Evolutionary conservation across 1,140 invertebrate species (phyloP), one percentile per base, ranked within the genome.

Genomic region (Drosophila trapezifrons): DNA sequence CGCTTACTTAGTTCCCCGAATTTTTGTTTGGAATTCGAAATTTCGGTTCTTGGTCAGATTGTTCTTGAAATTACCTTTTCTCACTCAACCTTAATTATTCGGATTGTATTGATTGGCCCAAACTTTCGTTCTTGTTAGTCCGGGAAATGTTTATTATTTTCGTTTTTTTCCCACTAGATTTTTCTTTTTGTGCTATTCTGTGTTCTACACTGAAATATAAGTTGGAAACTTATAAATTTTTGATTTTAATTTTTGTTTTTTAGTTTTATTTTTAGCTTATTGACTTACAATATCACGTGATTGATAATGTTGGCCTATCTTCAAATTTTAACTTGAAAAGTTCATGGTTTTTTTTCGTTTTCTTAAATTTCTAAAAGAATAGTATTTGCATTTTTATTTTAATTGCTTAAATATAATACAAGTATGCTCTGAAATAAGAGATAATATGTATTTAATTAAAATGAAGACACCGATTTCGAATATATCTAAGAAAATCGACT

Each of bases 31-130:
- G 35, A 40, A 52, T 77, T 77, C 22, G 29, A 65, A 70, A 56
- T 71, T 71, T 76, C 54, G 13, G 56, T 65, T 51, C 10, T 82
- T 76, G 76, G 59, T 79, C 69, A 79, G 63, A 63, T 66, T 74
- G 47, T 77, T 63, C 71, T 81, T 77, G 47, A 63, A 81, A 83
- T 79, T 83, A 67, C 72, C 65, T 64, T 74, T 84, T 80, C 84
- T 74, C 76, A 89, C 80, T 83, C 76, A 76, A 73, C 69, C 69
- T 80, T 77, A 75, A 66, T 71, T 78, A 43, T 55, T 66, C 66
- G 54, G 58, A 78, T 73, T 73, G 56, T 65, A 54, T 65, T 62
- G 62, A 25, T 70, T 76, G 37, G 64, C 35, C 32, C n/a, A 65
- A 65, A 67, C 64, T 42, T 66, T 49, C 27, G 59, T 51, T 25